Base-by-base conservation (phyloP, 2,888 invertebrate species). In the Macropis europaea region DNA sequence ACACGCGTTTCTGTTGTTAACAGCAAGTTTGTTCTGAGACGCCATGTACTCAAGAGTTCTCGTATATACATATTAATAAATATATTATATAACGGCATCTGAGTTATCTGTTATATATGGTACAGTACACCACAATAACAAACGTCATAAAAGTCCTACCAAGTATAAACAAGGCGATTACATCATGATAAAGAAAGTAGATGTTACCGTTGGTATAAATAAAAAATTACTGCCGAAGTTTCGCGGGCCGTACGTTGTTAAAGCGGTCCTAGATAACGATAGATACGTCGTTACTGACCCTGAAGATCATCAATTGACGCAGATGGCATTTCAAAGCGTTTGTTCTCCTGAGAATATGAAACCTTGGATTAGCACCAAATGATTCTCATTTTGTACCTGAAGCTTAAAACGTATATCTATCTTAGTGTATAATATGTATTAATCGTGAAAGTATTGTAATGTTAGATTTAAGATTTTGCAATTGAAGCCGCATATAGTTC, bases 231-330 rank as follows among this genome's bases (percentile, higher is more conserved):
- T 54, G 15, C 53, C 60, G 5, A 40, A 40, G 15, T 60, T 13
- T 48, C 34, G 30, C 15, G 60, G 67, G 17, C 67, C 60, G 1
- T 67, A 60, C 17, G 63, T 54, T 3, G 19, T 63, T 3, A 38
- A 17, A 17, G 22, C 9, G 15, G 43, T 43, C 1, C 17, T 62
- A 36, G 26, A 36, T 0, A 53, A 36, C n/a, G 36, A 62, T 36
- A 26, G 62, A 1, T 62, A 54, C 28, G 45, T 62, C 5, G 28
- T 62, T 9, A 19, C 13, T 15, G 61, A 61, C 26, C 52, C 60
- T 0, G 43, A 61, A 22, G 50, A 24, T 11, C 9, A 50, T 5
- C 60, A 43, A 26, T 11, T 61, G 11, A 61, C 60, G 0, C 50
- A 52, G 2, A 24, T 42, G 11, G 50, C 60, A 3, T 61, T 48